These are phyloP conservation scores for Epirrita christyi DNA, from an alignment of 2,888 invertebrate species.

Conservation along the genomic window DNA sequence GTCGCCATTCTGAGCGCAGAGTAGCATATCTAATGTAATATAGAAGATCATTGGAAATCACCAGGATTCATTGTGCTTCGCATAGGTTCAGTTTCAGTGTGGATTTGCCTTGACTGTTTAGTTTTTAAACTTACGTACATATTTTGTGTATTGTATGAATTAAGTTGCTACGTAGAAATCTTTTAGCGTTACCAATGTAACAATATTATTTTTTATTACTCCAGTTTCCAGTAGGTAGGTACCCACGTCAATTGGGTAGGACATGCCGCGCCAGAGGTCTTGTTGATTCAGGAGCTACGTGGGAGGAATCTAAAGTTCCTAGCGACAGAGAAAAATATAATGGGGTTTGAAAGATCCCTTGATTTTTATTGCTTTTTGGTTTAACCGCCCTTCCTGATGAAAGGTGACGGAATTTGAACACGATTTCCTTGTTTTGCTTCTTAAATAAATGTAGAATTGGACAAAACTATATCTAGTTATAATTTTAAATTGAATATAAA, in stretches of 20 bases:
- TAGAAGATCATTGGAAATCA: too few species aligned
- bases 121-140: too few species aligned
- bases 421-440: too few species aligned
- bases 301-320: constrained; percentile 15
- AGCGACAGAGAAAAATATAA: constrained; percentile 29
- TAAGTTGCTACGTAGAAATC: constrained; percentile 6
- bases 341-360: constrained; percentile 26
- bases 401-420: neutral
- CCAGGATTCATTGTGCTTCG: too few species aligned
- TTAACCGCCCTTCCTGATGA: neutral
- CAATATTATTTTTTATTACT: constrained; percentile 23
- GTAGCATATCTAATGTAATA: too few species aligned
- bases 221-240: neutral
- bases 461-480: too few species aligned
- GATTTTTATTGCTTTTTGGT: constrained; percentile 24
- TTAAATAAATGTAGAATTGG: too few species aligned
- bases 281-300: constrained; percentile 28
- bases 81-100: too few species aligned
- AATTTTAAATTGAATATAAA: too few species aligned
- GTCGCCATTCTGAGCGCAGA: too few species aligned
- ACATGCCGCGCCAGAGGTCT: constrained; percentile 5
- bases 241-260: constrained; percentile 31
- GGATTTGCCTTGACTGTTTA: too few species aligned
- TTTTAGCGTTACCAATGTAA: constrained; percentile 18
- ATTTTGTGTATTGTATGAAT: too few species aligned